Base-by-base conservation (phyloP, 2,888 invertebrate genomes). In the Cosmorhoe ocellata region DNA sequence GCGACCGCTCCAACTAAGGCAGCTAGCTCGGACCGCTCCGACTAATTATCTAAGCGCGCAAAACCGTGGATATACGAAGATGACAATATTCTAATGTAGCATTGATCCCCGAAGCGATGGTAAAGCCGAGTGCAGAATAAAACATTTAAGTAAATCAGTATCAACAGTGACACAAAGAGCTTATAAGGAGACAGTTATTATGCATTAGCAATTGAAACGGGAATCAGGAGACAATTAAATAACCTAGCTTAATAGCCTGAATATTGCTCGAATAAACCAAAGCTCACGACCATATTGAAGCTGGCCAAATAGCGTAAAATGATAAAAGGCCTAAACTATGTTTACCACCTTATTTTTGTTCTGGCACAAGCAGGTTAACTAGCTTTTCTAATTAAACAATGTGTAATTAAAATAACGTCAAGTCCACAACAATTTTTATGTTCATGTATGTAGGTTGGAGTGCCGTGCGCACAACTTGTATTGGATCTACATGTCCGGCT, bases 401-500 rank as follows among this genome's bases (percentile, higher is more conserved):
- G 66, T 65, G 59, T 74, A 71, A 74, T 76, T 71, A 77, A 77
- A 73, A 74, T 64, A 76, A 73, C 71, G 72, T 71, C 71, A 74
- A 72, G 71, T 74, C 79, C 71, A 70, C 68, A 68, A 73, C 64
- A 69, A 71, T 78, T 82, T 80, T 81, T 82, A 84, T 77, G 79
- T 79, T 77, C 77, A 74, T 82, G 74, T 81, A 81, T 83, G 81
- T 86, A 81, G 85, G 82, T 80, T 83, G 81, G 62, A 76, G 88
- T 84, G 86, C 85, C 87, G 88, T 89, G 88, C 76, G 88, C 87
- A 87, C 70, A 78, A 74, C 74, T 76, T 68, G 71, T 72, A 74
- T 74, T 74, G 73, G 72, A 71, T 67, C 74, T 73, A 74, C 73
- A 81, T 78, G 80, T 85, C 81, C 85, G 83, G 79, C 79, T 82